A percentile compares a stretch with the other conserved stretches of the same genome.
These are phyloP conservation scores for Crenichthys baileyi DNA, from an alignment of 2,797 vertebrate genomes.

Conservation along the genomic window DNA sequence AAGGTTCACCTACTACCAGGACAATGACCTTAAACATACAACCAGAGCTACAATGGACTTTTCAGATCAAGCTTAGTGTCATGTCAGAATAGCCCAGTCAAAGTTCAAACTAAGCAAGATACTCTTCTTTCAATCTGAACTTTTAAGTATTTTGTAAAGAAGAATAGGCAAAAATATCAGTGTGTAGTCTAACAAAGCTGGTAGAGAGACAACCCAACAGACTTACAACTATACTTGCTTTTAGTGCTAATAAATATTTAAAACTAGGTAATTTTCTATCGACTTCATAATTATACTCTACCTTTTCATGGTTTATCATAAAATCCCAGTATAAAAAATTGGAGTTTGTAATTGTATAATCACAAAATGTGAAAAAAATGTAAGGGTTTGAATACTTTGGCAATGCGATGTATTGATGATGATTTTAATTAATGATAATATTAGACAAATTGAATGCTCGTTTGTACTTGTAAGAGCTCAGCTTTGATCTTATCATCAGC, in stretches of 20 bases:
- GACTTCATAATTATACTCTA: not conserved
- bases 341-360: not conserved
- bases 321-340: not conserved
- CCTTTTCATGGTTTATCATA: not conserved
- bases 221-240: not conserved
- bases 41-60: not conserved
- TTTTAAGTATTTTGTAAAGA: not conserved
- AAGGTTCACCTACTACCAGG: not conserved
- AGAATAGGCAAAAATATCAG: not conserved
- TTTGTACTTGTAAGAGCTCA: slow-evolving; percentile 16
- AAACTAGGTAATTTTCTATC: not conserved
- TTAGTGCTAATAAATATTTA: not conserved
- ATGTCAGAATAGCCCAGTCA: not conserved
- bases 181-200: not conserved
- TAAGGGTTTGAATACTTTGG: not conserved
- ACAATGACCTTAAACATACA: not conserved
- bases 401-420: not conserved
- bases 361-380: not conserved
- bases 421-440: slow-evolving; percentile 29
- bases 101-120: not conserved
- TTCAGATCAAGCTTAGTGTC: not conserved
- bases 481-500: slow-evolving; percentile 40
- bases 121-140: not conserved
- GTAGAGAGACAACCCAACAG: not conserved
- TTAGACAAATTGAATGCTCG: slow-evolving; percentile 31